Conservation (phyloP, 2,113 vertebrate genomes). For the Oreochromis tanganicae region DNA sequence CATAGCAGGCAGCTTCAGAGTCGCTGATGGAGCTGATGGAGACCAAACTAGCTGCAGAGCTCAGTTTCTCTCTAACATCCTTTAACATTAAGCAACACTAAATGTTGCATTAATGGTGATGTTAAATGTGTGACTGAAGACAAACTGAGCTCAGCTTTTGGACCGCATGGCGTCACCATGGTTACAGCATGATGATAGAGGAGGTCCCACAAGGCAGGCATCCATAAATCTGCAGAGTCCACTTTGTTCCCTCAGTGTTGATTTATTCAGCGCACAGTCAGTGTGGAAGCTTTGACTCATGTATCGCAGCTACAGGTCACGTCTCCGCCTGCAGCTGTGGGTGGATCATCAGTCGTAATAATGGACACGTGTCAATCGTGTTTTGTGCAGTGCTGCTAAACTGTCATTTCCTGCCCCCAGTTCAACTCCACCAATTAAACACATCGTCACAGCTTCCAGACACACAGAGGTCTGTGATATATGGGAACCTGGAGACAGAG, state of each 20-base stretch:
- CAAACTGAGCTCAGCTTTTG: not conserved
- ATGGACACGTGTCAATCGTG: rapidly evolving
- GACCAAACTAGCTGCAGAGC: not conserved
- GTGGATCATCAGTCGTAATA: not conserved
- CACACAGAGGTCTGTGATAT: rapidly evolving
- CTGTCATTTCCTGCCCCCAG: not conserved
- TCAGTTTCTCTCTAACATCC: not conserved
- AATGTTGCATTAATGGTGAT: no score
- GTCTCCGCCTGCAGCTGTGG: not conserved
- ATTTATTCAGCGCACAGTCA: not conserved
- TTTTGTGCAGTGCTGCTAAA: not conserved
- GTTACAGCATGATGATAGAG: not conserved
- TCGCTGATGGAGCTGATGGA: rapidly evolving
- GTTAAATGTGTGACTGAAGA: not conserved
- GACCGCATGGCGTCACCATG: not conserved
- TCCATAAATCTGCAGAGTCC: not conserved
- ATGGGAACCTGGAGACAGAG: not conserved
- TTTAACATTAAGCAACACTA: not conserved
- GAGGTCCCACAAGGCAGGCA: not conserved
- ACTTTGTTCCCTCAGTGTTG: not conserved
- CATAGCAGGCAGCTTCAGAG: not conserved
- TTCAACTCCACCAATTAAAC: not conserved
- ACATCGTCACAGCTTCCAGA: not conserved
- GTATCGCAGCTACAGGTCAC: not conserved
- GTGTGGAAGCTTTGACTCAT: not conserved